These are phyloP conservation scores for Myzus persicae DNA, from an alignment of 1,140 invertebrate genomes.

Conservation along the genomic window DNA sequence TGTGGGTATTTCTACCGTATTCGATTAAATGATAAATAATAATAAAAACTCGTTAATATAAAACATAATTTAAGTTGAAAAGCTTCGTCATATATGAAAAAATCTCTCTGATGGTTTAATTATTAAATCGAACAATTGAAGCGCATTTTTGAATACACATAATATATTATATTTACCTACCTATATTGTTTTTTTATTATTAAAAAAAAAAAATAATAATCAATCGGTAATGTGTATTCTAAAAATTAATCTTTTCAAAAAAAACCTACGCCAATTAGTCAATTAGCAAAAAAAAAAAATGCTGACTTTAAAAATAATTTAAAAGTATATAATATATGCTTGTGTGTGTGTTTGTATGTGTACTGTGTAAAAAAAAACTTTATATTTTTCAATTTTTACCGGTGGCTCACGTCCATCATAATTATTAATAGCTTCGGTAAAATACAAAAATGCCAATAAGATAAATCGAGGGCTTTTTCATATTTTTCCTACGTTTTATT, in stretches of 20 bases:
- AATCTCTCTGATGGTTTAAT: background rate
- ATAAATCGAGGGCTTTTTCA: constrained; percentile 56
- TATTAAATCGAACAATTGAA: constrained; percentile 49
- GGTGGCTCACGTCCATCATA: constrained; percentile 42
- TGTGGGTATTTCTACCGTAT: background rate
- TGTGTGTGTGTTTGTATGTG: no score
- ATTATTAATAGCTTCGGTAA: constrained; percentile 56
- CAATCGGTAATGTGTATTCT: constrained; percentile 31
- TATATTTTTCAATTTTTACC: constrained; percentile 44
- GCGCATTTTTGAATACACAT: background rate
- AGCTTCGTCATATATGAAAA: background rate
- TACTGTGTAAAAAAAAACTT: constrained; percentile 33
- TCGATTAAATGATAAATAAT: constrained; percentile 27
- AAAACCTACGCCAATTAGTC: constrained; percentile 41
- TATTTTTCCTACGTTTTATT: constrained; percentile 56
- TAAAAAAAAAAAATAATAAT: constrained; percentile 40
- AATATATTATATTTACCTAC: constrained; percentile 27
- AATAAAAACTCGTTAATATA: constrained; percentile 20
- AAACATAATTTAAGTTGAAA: constrained; percentile 27
- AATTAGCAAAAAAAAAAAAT: constrained; percentile 41
- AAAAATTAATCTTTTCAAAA: constrained; percentile 50
- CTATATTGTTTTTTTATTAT: constrained; percentile 32
- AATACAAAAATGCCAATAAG: constrained; percentile 58
- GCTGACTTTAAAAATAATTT: constrained; percentile 52
- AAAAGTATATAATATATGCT: background rate